Percentiles rank a stretch among this genome's conserved stretches.
phyloP scores from a whole-genome alignment of 2,113 vertebrate species.

The Corythornis madagascariensis region DNA sequence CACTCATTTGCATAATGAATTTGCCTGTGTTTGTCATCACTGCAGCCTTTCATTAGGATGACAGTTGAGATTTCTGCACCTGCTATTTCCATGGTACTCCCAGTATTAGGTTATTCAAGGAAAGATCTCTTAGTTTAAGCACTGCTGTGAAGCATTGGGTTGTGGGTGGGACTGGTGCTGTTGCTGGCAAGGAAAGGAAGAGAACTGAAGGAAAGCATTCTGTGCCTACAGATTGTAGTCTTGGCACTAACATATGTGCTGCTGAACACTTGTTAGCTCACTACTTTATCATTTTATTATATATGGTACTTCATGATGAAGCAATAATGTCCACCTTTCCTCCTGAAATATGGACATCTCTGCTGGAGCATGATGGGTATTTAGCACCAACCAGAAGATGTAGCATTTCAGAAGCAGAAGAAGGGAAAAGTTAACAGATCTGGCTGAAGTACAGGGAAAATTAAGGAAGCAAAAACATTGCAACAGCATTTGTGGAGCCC shows the following conservation, averaged over 20 bases:
- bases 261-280: neutral
- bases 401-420: neutral
- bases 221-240: neutral
- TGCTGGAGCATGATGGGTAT: neutral
- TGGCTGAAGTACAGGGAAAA: neutral
- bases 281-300: neutral
- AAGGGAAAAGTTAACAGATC: neutral
- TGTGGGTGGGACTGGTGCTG: neutral
- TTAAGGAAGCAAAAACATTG: neutral
- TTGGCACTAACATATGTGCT: neutral
- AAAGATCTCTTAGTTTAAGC: neutral
- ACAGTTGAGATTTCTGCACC: neutral
- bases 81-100: neutral
- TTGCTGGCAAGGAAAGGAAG: neutral
- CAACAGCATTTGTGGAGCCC: neutral
- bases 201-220: neutral
- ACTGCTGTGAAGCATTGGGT: neutral
- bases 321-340: neutral
- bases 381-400: neutral
- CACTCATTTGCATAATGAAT: constrained; percentile 10
- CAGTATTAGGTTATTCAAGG: neutral
- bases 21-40: neutral
- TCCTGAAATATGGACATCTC: neutral
- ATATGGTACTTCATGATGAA: neutral
- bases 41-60: constrained; percentile 9